Evolutionary conservation across 92 coral and sea anemone genomes (phyloP), one percentile per base, ranked within the genome.

Genomic region (Desmophyllum pertusum): DNA sequence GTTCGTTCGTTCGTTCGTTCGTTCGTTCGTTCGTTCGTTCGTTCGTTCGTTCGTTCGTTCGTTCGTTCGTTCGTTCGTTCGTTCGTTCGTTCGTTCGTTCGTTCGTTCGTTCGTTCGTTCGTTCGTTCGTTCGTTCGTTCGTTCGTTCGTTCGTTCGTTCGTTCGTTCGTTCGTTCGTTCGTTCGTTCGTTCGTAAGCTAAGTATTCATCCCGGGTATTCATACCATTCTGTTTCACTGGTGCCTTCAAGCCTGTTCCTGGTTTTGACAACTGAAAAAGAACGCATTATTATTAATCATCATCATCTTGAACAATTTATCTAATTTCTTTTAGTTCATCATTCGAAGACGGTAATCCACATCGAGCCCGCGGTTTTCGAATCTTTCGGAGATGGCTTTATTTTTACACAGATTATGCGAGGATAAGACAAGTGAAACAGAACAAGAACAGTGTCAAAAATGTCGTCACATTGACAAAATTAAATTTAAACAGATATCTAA

Each of bases 251-350:
- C 48, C 62, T 31, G 75, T 21, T 10, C 29, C 62, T 65, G 75
- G 36, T 67, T 79, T 79, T 65, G 84, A 33, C 35, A 23, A 17
- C 84, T 79, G 84, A 46, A 66, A 79, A 31, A 18, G 31, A 66
- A 79, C 29, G 10, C 15, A 31, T 23, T 29, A 8, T 13, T 33
- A 30, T 29, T 15, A 4, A 37, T 40, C n/a, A 73, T 4, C 3
- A 65, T 0, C 72, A 18, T 37, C 25, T 6, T 62, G 0, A 29
- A n/a, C n/a, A n/a, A n/a, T n/a, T n/a, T n/a, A n/a, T n/a, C n/a
- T n/a, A n/a, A n/a, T n/a, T n/a, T n/a, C n/a, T n/a, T n/a, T n/a
- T n/a, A n/a, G n/a, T n/a, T n/a, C n/a, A n/a, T n/a, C n/a, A n/a
- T n/a, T n/a, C n/a, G n/a, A n/a, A n/a, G n/a, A n/a, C n/a, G n/a